A percentile compares a stretch with the other conserved stretches of the same genome.
Conservation (phyloP, 1,140 invertebrate species). For the Scaptomyza hsui region DNA sequence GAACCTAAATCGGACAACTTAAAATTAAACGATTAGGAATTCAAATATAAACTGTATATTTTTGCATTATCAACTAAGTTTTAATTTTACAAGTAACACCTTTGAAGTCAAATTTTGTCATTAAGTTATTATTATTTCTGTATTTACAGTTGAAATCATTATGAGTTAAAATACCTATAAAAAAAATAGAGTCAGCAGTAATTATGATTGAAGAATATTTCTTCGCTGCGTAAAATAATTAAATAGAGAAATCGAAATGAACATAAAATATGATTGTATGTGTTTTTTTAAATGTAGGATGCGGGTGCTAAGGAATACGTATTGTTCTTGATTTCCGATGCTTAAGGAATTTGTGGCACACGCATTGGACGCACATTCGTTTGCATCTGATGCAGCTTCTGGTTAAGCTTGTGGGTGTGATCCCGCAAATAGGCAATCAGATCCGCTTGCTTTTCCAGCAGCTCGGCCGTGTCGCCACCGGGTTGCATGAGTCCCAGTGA, state of each 20-base stretch:
- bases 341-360: constrained; percentile 67
- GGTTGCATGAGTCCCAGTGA: constrained; percentile 86
- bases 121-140: constrained; percentile 20
- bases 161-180: constrained; percentile 21
- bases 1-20: constrained; percentile 4
- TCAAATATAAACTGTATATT: constrained; percentile 33
- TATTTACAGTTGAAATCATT: constrained; percentile 46
- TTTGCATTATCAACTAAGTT: constrained; percentile 14
- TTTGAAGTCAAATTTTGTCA: constrained; percentile 7
- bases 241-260: constrained; percentile 45
- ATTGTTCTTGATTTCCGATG: constrained; percentile 3
- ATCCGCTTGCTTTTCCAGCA: constrained; percentile 88
- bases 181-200: constrained; percentile 24
- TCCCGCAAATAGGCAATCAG: constrained; percentile 85
- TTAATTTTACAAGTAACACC: constrained; percentile 8
- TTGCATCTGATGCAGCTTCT: constrained; percentile 84
- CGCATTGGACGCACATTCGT: constrained; percentile 62
- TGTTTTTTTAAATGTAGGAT: constrained; percentile 4
- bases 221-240: constrained; percentile 45
- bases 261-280: constrained; percentile 11
- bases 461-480: constrained; percentile 86
- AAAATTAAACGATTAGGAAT: not conserved
- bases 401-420: constrained; percentile 84
- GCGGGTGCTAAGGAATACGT: constrained; percentile 28
- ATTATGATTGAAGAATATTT: constrained; percentile 63